Conservation (phyloP, 2,797 vertebrate genomes). For the Centroberyx gerrardi region DNA sequence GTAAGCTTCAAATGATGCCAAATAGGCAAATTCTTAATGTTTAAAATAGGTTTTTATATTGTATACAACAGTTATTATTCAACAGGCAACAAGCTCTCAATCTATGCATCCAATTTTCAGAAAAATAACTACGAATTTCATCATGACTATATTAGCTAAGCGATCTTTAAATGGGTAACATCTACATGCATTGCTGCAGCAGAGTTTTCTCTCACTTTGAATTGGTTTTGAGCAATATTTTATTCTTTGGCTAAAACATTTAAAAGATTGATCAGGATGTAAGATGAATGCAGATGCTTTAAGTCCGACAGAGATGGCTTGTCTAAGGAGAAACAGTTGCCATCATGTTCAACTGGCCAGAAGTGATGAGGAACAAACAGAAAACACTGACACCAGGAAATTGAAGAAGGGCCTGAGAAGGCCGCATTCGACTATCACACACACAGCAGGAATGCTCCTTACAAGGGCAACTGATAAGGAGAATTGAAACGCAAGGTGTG, state of each 20-base stretch:
- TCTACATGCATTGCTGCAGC: too few relatives aligned
- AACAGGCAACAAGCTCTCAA: too few relatives aligned
- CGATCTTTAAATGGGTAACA: too few relatives aligned
- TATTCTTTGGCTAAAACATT: too few relatives aligned
- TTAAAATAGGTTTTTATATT: too few relatives aligned
- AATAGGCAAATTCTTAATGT: neutral
- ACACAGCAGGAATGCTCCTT: slow-evolving; percentile 31
- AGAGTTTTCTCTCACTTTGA: too few relatives aligned
- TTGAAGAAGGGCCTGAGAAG: slow-evolving; percentile 35
- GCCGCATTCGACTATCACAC: slow-evolving; percentile 53
- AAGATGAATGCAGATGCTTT: neutral
- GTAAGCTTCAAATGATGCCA: neutral
- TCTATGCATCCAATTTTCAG: neutral
- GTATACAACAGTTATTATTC: neutral
- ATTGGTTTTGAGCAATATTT: too few relatives aligned
- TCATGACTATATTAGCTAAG: neutral
- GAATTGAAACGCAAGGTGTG: slow-evolving; percentile 41
- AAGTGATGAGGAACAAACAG: slow-evolving; percentile 3
- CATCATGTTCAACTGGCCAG: slow-evolving; percentile 3
- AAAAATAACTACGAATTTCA: neutral
- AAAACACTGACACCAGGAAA: slow-evolving; percentile 36
- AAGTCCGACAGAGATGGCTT: neutral
- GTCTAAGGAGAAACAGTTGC: neutral
- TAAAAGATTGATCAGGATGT: too few relatives aligned
- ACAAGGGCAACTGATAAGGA: slow-evolving; percentile 39